phyloP scores from a whole-genome alignment of 1,140 invertebrate species.

The Magallana gigas region DNA sequence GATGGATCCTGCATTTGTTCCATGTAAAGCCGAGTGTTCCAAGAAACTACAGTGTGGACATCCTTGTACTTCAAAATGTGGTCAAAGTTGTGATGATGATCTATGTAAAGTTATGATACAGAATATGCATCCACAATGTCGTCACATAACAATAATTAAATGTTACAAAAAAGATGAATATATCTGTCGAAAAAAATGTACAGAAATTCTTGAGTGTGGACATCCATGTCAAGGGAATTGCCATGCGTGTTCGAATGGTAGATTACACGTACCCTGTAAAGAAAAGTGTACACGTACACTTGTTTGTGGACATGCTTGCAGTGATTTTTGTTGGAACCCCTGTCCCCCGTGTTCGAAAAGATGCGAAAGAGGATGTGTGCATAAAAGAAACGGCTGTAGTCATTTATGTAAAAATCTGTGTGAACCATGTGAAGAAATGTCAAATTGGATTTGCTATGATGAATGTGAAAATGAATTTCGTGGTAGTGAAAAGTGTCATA shows the following conservation, averaged over 20 bases:
- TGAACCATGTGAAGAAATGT: conserved; percentile 80
- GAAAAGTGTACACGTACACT: conserved; percentile 63
- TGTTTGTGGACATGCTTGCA: conserved; percentile 74
- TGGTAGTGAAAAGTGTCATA: conserved; percentile 82
- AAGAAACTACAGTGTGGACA: conserved; percentile 81
- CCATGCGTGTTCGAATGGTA: conserved; percentile 81
- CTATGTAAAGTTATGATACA: not conserved
- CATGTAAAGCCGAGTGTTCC: conserved; percentile 51
- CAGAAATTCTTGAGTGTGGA: conserved; percentile 49
- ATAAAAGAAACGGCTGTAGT: conserved; percentile 73
- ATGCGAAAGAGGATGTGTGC: conserved; percentile 81
- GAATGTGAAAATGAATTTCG: conserved; percentile 81
- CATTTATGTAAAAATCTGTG: conserved; percentile 83
- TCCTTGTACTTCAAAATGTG: conserved; percentile 45
- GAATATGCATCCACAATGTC: not conserved
- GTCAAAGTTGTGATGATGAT: not conserved
- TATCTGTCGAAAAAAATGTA: conserved; percentile 34
- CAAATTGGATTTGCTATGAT: conserved; percentile 81
- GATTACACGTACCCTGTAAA: conserved; percentile 81
- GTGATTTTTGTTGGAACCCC: conserved; percentile 25
- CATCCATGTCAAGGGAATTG: conserved; percentile 57
- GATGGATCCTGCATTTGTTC: conserved; percentile 1
- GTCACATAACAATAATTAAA: conserved; percentile 13
- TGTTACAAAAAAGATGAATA: not conserved
- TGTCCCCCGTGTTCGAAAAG: conserved; percentile 83